Percentiles rank a stretch among this genome's conserved stretches.
phyloP scores from a whole-genome alignment of 2,888 invertebrate species.

The Tetramorium bicarinatum region DNA sequence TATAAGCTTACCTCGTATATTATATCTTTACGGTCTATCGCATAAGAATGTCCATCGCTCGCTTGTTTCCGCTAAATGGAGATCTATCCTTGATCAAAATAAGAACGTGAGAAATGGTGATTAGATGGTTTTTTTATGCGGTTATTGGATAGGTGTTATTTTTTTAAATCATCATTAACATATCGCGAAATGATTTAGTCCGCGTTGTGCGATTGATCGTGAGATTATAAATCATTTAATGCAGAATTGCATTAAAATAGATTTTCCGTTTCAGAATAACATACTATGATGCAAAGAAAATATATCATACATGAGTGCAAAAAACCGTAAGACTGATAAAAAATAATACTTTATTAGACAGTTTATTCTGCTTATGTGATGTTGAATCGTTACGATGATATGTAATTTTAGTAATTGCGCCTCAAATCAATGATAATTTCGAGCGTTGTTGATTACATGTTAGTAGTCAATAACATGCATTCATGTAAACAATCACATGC shows the following conservation, averaged over 20 bases:
- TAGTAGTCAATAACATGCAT: conserved; percentile 25
- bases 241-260: conserved; percentile 7
- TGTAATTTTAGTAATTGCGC: background rate
- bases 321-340: background rate
- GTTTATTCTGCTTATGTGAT: background rate
- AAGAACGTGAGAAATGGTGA: conserved; percentile 3
- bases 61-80: background rate
- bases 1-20: conserved; percentile 2
- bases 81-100: conserved; percentile 37
- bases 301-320: background rate
- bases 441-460: conserved; percentile 23
- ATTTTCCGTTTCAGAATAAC: background rate
- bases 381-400: background rate
- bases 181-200: conserved; percentile 13
- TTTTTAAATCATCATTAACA: background rate
- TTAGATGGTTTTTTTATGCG: background rate
- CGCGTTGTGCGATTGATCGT: background rate
- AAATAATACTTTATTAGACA: background rate
- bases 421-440: conserved; percentile 9
- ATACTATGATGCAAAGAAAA: background rate
- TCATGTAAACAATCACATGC: conserved; percentile 29
- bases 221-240: background rate
- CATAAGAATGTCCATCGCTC: conserved; percentile 24
- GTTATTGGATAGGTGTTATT: background rate
- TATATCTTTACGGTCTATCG: conserved; percentile 36